Evolutionary conservation across 2,113 vertebrate species (phyloP), one percentile per base, ranked within the genome.

Genomic region (Tapirus terrestris): DNA sequence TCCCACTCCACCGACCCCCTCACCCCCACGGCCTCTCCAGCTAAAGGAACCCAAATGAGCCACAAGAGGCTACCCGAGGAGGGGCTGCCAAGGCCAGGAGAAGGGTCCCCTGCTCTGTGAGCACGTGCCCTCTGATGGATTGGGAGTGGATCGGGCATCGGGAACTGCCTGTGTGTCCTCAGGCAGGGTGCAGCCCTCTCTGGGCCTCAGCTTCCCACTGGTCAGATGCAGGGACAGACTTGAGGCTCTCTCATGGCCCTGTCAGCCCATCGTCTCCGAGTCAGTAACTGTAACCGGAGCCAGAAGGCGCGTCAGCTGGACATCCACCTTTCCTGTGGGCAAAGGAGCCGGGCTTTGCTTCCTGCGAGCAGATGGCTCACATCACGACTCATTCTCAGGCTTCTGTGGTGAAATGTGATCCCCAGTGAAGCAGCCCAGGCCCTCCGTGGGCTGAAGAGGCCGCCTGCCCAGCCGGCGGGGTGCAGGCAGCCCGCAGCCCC

Each of bases 381-480:
- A 0, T 48, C 45, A 39, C 0, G 3, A 67, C 68, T 67, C 39
- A 0, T 77, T 68, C 21, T 65, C 33, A 36, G 79, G 61, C 51
- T 89, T 84, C 61, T 31, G 33, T 56, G 68, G 39, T 39, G 53
- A 45, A 43, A 43, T 0, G 0, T 0, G 39, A 88, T 48, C 18
- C 90, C 36, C 36, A 2, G 33, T 29, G 75, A 81, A 70, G 65
- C 27, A 61, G 10, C 43, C 56, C 6, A 0, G 51, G 51, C 13
- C 51, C 13, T 53, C 51, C 51, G 5, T 36, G 67, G 43, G 8
- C 45, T 39, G 56, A 5, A 61, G 43, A 12, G 25, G 80, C 56
- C 17, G 43, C 45, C 23, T 20, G 48, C 36, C 23, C 2, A 12
- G 1, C 13, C 12, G 36, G 36, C 1, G 14, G 12, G 3, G 10